These are phyloP conservation scores for Colistium nudipinnis DNA, from an alignment of 2,113 vertebrate genomes.

Conservation along the genomic window DNA sequence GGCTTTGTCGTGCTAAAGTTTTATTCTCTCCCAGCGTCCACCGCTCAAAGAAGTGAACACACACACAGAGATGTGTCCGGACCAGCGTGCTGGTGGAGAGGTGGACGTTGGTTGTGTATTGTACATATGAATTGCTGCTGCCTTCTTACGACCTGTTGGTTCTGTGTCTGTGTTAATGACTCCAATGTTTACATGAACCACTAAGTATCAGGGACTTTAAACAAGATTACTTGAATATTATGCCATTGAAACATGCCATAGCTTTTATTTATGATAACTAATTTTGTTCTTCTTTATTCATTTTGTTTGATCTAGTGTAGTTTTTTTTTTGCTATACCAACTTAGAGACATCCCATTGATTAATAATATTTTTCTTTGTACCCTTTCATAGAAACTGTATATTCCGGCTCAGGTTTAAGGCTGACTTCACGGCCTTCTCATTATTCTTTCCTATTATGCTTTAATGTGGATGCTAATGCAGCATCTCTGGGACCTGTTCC, in stretches of 20 bases:
- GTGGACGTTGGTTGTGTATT: conserved; percentile 45
- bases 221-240: conserved; percentile 89
- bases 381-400: conserved; percentile 51
- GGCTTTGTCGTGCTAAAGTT: conserved; percentile 58
- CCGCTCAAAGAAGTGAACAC: conserved; percentile 60
- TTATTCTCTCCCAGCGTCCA: conserved; percentile 40
- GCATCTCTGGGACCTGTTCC: conserved; percentile 41
- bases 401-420: conserved; percentile 69
- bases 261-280: conserved; percentile 80
- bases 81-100: conserved; percentile 61
- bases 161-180: conserved; percentile 78
- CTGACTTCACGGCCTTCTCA: conserved; percentile 50
- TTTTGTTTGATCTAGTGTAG: conserved; percentile 66
- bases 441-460: conserved; percentile 63
- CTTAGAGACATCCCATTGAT: conserved; percentile 54
- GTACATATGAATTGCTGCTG: conserved; percentile 82
- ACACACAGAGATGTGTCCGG: conserved; percentile 57
- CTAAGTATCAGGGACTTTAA: conserved; percentile 86
- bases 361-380: conserved; percentile 60
- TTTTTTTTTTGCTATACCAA: conserved; percentile 65
- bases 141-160: conserved; percentile 74
- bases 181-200: conserved; percentile 84
- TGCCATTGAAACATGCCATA: conserved; percentile 81
- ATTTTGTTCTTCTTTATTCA: conserved; percentile 6
- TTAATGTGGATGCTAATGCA: conserved; percentile 67